Percentiles rank a stretch among this genome's conserved stretches.
phyloP scores from a whole-genome alignment of 2,113 vertebrate species.

The Polypterus senegalus region DNA sequence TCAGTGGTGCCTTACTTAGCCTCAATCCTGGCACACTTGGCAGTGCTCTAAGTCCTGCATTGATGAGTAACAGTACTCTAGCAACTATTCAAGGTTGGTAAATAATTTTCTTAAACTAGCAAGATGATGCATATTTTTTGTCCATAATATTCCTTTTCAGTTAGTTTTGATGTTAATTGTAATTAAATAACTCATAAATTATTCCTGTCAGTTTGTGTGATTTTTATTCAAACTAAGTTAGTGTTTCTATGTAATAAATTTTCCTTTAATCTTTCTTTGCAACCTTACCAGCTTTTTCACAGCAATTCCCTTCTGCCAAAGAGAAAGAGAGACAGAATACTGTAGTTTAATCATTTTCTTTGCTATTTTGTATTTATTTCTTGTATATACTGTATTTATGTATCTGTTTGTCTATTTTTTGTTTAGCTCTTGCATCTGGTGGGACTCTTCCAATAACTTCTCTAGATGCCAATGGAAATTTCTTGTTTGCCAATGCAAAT shows the following conservation, averaged over 20 bases:
- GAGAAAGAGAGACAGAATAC: too few species aligned
- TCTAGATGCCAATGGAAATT: slow-evolving; percentile 81
- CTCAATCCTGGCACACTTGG: slow-evolving; percentile 80
- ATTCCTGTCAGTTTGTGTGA: too few species aligned
- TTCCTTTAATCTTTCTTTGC: too few species aligned
- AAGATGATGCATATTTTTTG: background rate
- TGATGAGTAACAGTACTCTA: slow-evolving; percentile 96
- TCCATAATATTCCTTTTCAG: background rate
- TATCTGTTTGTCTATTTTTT: background rate
- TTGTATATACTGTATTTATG: background rate
- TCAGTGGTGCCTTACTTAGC: slow-evolving; percentile 89
- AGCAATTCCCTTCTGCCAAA: too few species aligned
- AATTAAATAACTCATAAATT: background rate
- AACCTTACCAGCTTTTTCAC: too few species aligned
- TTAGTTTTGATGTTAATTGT: background rate
- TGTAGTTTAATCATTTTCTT: background rate
- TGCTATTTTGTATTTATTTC: background rate
- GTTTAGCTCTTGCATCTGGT: slow-evolving; percentile 81
- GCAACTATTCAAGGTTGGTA: slow-evolving; percentile 94
- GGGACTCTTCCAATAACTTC: slow-evolving; percentile 91
- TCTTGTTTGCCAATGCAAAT: slow-evolving; percentile 79
- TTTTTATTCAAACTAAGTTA: too few species aligned
- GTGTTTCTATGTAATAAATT: too few species aligned
- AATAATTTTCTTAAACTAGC: background rate
- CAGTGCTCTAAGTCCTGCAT: slow-evolving; percentile 76